Evolutionary conservation across 1,140 invertebrate genomes (phyloP), one percentile per base, ranked within the genome.

Genomic region (Euborellia annulipes): DNA sequence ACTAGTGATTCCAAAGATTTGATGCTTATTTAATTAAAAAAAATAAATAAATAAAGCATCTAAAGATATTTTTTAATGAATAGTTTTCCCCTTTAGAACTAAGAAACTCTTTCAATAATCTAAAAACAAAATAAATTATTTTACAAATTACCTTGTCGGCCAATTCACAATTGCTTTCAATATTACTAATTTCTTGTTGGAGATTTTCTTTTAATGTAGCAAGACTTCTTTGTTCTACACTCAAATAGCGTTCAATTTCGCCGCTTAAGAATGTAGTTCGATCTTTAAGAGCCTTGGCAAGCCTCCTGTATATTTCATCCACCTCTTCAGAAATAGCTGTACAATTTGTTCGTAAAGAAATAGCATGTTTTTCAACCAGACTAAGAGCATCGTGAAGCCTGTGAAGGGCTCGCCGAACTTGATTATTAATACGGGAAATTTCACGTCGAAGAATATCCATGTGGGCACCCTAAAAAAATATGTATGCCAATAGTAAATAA

Each of bases 401-500:
- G 63, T 88, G 85, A 32, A 90, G 63, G 38, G 85, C 85, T 56
- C 88, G 72, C 41, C 85, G 74, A 38, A 89, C 69, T 75, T 92
- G 89, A 63, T 87, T 89, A 60, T 93, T 91, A 36, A 98, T 89
- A 57, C 93, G 76, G 23, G 77, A 69, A 6, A 98, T 93, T 74
- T 98, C 94, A 43, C 90, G 72, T 46, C 91, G 75, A 11, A 97
- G 66, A 41, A 96, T 92, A 59, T 97, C 91, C 76, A 95, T 85
- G 62, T 98, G 94, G 14, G 89, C 85, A 43, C 85, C 82, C 23
- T 27, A 11, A 27, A 27, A 27, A n/a, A n/a, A n/a, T n/a, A n/a
- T n/a, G 23, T 27, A 27, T 27, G 11, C 4, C 23, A 27, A 6
- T 27, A 6, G 11, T 6, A 6, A 6, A 27, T 27, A 27, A 27